These are phyloP conservation scores for Alentia gelatinosa DNA, from an alignment of 2,888 invertebrate species.

Conservation along the genomic window DNA sequence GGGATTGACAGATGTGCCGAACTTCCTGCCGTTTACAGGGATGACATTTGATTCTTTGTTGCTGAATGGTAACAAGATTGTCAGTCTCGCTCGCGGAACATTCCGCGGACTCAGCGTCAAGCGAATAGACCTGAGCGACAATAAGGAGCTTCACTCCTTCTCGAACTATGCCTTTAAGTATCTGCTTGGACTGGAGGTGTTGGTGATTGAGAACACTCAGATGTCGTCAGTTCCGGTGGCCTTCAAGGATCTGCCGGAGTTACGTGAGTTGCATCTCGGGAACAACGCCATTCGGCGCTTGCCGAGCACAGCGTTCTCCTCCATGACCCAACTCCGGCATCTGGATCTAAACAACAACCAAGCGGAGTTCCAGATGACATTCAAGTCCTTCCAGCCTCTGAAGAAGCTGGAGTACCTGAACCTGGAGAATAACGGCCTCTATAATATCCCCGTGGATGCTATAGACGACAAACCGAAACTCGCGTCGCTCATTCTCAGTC, in stretches of 20 bases:
- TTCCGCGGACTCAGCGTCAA: background rate
- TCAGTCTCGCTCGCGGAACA: background rate
- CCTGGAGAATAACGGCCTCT: constrained; percentile 34
- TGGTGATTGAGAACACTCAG: background rate
- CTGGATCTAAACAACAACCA: constrained; percentile 4
- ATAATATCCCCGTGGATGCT: constrained; percentile 7
- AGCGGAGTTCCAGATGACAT: constrained; percentile 2
- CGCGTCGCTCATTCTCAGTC: background rate
- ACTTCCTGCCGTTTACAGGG: background rate
- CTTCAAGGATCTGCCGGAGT: background rate
- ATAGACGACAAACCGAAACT: background rate
- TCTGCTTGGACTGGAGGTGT: background rate
- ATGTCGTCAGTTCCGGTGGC: background rate
- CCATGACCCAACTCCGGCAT: background rate
- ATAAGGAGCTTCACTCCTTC: background rate
- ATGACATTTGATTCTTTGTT: background rate
- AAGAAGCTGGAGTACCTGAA: constrained; percentile 8
- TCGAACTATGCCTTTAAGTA: constrained; percentile 32
- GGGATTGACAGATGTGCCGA: background rate
- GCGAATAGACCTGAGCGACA: background rate
- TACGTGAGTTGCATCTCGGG: background rate
- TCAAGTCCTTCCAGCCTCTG: background rate
- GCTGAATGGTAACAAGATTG: background rate
- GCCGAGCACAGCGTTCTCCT: background rate
- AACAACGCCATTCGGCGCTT: background rate